A percentile compares a stretch with the other conserved stretches of the same genome.
phyloP scores from a whole-genome alignment of 2,797 vertebrate species.

The Acestrorhynchus altus region DNA sequence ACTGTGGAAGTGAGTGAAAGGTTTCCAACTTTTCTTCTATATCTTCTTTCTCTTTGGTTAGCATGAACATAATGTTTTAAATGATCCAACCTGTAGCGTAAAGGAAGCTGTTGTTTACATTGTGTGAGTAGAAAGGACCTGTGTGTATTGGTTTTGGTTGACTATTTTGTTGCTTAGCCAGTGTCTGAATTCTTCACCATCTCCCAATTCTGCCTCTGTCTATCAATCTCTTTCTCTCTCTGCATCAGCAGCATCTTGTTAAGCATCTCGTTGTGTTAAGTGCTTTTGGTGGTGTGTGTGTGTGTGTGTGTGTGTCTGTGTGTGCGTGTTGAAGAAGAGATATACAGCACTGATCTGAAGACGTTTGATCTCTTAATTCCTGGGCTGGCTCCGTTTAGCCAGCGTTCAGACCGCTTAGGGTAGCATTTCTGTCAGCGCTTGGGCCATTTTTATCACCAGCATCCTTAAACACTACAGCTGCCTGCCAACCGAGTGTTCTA shows the following conservation, averaged over 20 bases:
- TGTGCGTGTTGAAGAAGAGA: constrained; percentile 59
- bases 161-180: constrained; percentile 1
- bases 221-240: constrained; percentile 25
- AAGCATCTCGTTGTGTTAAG: constrained; percentile 71
- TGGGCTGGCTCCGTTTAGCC: constrained; percentile 73
- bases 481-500: constrained; percentile 42
- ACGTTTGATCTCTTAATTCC: constrained; percentile 81
- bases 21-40: no score
- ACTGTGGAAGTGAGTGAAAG: no score
- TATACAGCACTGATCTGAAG: constrained; percentile 69
- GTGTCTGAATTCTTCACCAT: constrained; percentile 27
- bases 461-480: constrained; percentile 62
- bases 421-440: constrained; percentile 77
- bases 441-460: constrained; percentile 58
- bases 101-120: not conserved
- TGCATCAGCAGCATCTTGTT: constrained; percentile 47
- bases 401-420: constrained; percentile 76
- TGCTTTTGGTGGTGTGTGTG: constrained; percentile 53
- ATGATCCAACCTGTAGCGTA: not conserved
- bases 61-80: not conserved
- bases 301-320: constrained; percentile 21
- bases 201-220: not conserved
- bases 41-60: no score
- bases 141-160: not conserved
- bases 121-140: not conserved